Percentiles rank a stretch among this genome's conserved stretches.
phyloP scores from a whole-genome alignment of 2,888 invertebrate species.

The Carterocephalus palaemon region DNA sequence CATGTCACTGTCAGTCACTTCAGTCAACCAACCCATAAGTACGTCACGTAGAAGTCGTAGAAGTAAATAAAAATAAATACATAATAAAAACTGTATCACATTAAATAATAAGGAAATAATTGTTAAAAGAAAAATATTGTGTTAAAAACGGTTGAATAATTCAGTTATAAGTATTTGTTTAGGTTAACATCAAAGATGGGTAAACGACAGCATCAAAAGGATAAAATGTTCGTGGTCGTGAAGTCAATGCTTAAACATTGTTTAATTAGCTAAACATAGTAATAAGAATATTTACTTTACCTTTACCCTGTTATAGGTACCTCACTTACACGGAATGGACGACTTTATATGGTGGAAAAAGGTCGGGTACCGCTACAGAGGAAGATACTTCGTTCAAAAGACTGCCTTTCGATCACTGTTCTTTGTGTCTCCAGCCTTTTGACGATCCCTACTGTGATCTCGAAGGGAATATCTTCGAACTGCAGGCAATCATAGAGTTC shows the following conservation, averaged over 20 bases:
- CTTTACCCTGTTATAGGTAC: constrained; percentile 78
- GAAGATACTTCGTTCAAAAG: constrained; percentile 92
- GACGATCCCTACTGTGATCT: constrained; percentile 93
- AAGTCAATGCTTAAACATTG: constrained; percentile 4
- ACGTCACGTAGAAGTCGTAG: no score
- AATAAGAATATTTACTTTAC: constrained; percentile 14
- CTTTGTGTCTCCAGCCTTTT: constrained; percentile 94
- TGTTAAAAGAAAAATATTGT: no score
- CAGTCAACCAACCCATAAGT: no score
- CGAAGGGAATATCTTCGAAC: constrained; percentile 95
- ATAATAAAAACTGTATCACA: no score
- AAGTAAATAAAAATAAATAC: no score
- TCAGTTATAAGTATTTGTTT: background rate
- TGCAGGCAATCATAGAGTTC: constrained; percentile 91
- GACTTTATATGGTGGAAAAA: constrained; percentile 93
- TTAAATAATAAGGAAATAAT: no score
- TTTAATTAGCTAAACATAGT: constrained; percentile 26
- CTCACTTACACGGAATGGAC: constrained; percentile 93
- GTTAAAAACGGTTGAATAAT: no score
- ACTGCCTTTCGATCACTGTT: constrained; percentile 95
- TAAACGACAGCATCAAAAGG: constrained; percentile 95
- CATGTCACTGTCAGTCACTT: no score
- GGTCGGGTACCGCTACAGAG: constrained; percentile 82
- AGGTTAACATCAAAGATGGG: constrained; percentile 83
- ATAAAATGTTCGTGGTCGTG: constrained; percentile 94